Conservation (phyloP, 2,797 vertebrate genomes). For the Sebastes taczanowskii region DNA sequence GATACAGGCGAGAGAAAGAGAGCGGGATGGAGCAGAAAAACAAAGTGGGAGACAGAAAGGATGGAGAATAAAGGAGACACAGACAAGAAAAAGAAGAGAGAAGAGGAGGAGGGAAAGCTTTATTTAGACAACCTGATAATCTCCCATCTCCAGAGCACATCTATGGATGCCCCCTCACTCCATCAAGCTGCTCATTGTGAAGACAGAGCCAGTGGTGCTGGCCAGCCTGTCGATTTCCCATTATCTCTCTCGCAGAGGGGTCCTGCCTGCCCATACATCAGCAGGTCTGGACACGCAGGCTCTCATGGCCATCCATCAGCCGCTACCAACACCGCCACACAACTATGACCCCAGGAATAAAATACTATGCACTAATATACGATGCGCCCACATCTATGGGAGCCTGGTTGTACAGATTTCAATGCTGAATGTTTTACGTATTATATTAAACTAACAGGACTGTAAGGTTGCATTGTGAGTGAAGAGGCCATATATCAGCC, state of each 20-base stretch:
- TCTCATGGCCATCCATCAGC: slow-evolving; percentile 76
- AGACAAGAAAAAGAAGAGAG: slow-evolving; percentile 38
- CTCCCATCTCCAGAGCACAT: slow-evolving; percentile 78
- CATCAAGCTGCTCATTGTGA: slow-evolving; percentile 79
- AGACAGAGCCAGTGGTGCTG: slow-evolving; percentile 76
- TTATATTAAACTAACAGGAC: background rate
- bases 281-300: slow-evolving; percentile 71
- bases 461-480: background rate
- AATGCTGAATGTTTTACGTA: background rate
- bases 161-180: slow-evolving; percentile 78
- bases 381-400: background rate
- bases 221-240: slow-evolving; percentile 88
- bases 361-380: slow-evolving; percentile 28
- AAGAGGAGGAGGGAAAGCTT: slow-evolving; percentile 62
- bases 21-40: slow-evolving; percentile 29
- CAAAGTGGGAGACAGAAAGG: slow-evolving; percentile 39
- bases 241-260: slow-evolving; percentile 85
- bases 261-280: slow-evolving; percentile 85
- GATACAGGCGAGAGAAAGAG: background rate
- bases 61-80: slow-evolving; percentile 29
- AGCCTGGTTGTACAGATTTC: background rate
- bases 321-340: slow-evolving; percentile 45
- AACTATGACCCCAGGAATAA: slow-evolving; percentile 50
- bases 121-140: slow-evolving; percentile 83
- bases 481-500: background rate